Conservation (phyloP, 2,113 vertebrate genomes). For the Pterocles gutturalis region DNA sequence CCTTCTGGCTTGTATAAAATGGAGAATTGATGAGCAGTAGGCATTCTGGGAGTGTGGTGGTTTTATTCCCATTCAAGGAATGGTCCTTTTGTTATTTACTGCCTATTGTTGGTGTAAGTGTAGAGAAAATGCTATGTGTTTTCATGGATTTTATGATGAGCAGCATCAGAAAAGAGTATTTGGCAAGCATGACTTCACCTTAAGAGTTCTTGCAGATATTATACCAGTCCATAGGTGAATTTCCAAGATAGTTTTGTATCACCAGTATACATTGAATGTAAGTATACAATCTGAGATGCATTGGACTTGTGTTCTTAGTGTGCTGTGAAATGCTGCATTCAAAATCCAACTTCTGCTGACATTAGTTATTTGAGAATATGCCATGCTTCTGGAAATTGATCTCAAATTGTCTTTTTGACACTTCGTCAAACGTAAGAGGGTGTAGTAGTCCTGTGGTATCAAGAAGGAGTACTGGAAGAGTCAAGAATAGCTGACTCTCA, state of each 20-base stretch:
- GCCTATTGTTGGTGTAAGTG: neutral
- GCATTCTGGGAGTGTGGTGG: neutral
- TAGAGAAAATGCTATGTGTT: neutral
- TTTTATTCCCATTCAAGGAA: neutral
- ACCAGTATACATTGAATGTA: neutral
- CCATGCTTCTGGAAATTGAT: neutral
- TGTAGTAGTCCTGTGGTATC: neutral
- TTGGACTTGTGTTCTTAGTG: neutral
- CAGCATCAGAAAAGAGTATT: neutral
- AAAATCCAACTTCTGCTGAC: neutral
- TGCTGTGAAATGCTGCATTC: neutral
- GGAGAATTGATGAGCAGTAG: neutral
- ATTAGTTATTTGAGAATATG: neutral
- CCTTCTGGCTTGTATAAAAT: neutral
- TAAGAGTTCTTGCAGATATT: neutral
- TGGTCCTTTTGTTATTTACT: neutral
- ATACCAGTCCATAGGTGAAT: neutral
- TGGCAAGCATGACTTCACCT: neutral
- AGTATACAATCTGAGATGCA: neutral
- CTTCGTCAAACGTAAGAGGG: neutral
- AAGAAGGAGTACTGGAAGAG: neutral
- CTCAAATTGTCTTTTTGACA: neutral
- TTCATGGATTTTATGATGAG: neutral
- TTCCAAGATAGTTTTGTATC: neutral
- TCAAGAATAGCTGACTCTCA: neutral